Conservation (phyloP, 1,140 invertebrate species). For the Mesaphorura yosii region DNA sequence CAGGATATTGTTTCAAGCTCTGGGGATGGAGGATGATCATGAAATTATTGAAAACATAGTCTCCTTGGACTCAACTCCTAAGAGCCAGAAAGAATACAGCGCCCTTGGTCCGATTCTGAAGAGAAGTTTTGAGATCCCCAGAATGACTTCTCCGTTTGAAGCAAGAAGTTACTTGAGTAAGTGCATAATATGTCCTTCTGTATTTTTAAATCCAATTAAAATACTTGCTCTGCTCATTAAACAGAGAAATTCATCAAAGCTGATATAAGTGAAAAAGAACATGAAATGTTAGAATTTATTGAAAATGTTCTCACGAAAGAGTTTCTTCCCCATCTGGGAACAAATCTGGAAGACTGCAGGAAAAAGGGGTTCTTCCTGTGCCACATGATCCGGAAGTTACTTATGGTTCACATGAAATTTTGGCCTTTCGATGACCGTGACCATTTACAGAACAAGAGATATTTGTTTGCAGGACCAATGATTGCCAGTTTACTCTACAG, state of each 20-base stretch:
- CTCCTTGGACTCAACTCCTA: not conserved
- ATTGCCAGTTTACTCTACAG: constrained; percentile 89
- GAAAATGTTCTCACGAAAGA: constrained; percentile 47
- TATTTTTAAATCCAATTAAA: too few relatives aligned
- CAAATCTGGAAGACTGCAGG: constrained; percentile 95
- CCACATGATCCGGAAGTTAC: constrained; percentile 92
- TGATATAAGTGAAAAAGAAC: not conserved
- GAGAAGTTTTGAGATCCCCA: not conserved
- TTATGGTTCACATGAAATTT: constrained; percentile 82
- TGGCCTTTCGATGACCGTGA: constrained; percentile 94
- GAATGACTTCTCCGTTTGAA: not conserved
- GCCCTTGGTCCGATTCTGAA: too few relatives aligned
- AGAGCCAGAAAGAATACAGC: not conserved
- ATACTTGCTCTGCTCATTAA: too few relatives aligned
- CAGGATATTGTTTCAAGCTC: constrained; percentile 14
- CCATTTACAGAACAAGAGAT: constrained; percentile 97
- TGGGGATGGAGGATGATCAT: constrained; percentile 14
- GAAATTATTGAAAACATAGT: constrained; percentile 11
- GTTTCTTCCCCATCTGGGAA: constrained; percentile 97
- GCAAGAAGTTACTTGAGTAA: not conserved
- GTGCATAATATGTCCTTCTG: too few relatives aligned
- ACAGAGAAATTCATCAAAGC: not conserved
- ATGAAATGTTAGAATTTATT: not conserved
- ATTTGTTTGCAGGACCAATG: constrained; percentile 90
- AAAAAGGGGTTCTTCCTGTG: constrained; percentile 96